Percentiles rank a stretch among this genome's conserved stretches.
phyloP scores from a whole-genome alignment of 1,140 invertebrate species.

The Himalopsyche phryganea region DNA sequence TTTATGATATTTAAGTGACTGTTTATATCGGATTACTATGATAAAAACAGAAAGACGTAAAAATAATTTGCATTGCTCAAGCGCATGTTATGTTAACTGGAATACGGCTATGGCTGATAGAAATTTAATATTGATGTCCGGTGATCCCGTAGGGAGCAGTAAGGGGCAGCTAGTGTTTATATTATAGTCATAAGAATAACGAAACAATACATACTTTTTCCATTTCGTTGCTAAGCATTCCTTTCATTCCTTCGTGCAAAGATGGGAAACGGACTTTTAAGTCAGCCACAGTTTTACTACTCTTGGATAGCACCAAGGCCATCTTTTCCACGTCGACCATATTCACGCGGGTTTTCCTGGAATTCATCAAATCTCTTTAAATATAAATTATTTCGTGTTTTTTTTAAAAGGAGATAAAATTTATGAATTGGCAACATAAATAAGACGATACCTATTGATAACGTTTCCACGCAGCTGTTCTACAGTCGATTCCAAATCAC shows the following conservation, averaged over 20 bases:
- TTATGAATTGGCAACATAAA: neutral
- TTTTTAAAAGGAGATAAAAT: neutral
- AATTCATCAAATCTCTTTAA: neutral
- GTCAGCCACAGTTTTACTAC: constrained; percentile 90
- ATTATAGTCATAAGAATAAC: no score
- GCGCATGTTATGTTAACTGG: no score
- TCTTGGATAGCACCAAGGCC: constrained; percentile 75
- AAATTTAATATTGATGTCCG: no score
- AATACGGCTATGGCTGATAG: no score
- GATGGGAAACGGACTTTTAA: constrained; percentile 88
- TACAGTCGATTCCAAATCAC: constrained; percentile 90
- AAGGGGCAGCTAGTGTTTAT: no score
- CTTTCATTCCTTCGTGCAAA: constrained; percentile 85
- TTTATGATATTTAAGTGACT: no score
- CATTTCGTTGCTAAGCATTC: constrained; percentile 86
- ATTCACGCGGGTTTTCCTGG: constrained; percentile 83
- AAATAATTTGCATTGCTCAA: no score
- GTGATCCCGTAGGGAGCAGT: no score
- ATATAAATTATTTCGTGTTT: constrained; percentile 1
- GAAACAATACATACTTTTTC: no score
- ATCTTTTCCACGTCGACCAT: constrained; percentile 96
- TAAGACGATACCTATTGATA: constrained; percentile 67
- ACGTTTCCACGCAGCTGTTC: constrained; percentile 93
- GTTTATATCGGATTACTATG: no score
- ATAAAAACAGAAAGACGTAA: no score